Evolutionary conservation across 2,888 invertebrate genomes (phyloP).

Genomic region (Vandiemenella viatica): DNA sequence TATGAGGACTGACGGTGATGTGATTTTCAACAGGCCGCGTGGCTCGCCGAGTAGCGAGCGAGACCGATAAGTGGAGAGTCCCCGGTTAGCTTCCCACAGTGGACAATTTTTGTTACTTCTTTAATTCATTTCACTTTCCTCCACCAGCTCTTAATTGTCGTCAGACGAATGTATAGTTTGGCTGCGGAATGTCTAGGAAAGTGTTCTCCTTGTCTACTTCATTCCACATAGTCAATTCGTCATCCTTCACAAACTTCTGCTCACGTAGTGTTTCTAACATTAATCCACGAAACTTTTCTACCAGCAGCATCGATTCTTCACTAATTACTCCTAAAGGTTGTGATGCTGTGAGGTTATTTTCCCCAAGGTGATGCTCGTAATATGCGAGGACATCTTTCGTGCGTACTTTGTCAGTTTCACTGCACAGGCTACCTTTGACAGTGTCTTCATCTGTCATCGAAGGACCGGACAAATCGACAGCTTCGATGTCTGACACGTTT

Average conservation of each 20-base stretch:
- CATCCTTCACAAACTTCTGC: conserved; percentile 5
- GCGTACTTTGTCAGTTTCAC: conserved; percentile 3
- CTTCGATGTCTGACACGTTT: conserved; percentile 4
- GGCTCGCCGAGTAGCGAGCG: too few relatives aligned
- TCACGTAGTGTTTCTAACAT: conserved; percentile 4
- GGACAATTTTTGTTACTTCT: too few relatives aligned
- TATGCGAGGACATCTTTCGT: conserved; percentile 5
- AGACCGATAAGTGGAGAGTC: too few relatives aligned
- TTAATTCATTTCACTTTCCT: too few relatives aligned
- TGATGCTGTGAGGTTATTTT: conserved; percentile 4
- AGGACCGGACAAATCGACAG: conserved; percentile 4
- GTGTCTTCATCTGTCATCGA: conserved; percentile 6
- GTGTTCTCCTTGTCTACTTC: conserved; percentile 6
- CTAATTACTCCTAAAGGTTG: conserved; percentile 3
- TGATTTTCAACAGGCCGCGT: too few relatives aligned
- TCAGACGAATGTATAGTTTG: too few relatives aligned
- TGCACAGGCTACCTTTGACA: conserved; percentile 6
- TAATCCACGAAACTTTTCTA: conserved; percentile 4
- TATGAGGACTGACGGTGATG: too few relatives aligned
- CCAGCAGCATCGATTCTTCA: conserved; percentile 5
- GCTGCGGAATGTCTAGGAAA: conserved; percentile 4
- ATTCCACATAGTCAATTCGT: conserved; percentile 5
- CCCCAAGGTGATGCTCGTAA: conserved; percentile 6
- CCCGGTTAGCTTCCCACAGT: too few relatives aligned
- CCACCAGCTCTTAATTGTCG: too few relatives aligned